These are phyloP conservation scores for Eulemur mongoz DNA, from an alignment of 2,797 vertebrate species.

Conservation along the genomic window DNA sequence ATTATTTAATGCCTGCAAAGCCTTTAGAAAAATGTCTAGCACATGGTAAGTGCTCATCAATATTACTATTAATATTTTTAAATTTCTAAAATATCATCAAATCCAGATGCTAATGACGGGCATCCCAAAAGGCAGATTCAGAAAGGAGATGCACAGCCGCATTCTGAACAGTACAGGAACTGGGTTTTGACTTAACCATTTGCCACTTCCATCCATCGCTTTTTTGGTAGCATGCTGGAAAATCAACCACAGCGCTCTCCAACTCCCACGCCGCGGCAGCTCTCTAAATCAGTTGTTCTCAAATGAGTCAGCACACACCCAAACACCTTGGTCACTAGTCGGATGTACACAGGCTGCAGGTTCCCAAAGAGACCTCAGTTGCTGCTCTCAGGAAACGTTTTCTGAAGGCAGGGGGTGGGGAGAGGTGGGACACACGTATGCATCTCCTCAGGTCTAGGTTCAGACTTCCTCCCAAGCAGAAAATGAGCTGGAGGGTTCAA, in stretches of 20 bases:
- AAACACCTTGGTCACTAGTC: slow-evolving; percentile 57
- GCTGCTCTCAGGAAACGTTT: neutral
- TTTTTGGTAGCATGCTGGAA: slow-evolving; percentile 69
- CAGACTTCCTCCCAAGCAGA: neutral
- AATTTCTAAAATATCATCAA: slow-evolving; percentile 2
- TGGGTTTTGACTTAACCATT: slow-evolving; percentile 49
- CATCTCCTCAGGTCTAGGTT: neutral
- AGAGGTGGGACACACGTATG: neutral
- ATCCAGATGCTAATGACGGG: neutral
- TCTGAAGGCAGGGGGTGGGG: neutral
- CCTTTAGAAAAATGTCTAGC: neutral
- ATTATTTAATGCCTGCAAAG: neutral
- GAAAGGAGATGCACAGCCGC: neutral
- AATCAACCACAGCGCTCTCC: slow-evolving; percentile 58
- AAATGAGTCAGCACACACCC: slow-evolving; percentile 82
- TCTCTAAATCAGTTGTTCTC: slow-evolving; percentile 62
- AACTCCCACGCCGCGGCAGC: slow-evolving; percentile 49
- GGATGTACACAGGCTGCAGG: slow-evolving; percentile 10
- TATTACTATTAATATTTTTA: neutral
- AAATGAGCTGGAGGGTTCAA: neutral
- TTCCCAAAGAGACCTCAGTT: neutral
- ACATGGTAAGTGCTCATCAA: neutral
- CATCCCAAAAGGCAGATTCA: neutral
- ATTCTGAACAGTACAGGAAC: neutral
- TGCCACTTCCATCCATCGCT: slow-evolving; percentile 48